Evolutionary conservation across 2,113 vertebrate species (phyloP), one percentile per base, ranked within the genome.

Genomic region (Australoheros scitulus): DNA sequence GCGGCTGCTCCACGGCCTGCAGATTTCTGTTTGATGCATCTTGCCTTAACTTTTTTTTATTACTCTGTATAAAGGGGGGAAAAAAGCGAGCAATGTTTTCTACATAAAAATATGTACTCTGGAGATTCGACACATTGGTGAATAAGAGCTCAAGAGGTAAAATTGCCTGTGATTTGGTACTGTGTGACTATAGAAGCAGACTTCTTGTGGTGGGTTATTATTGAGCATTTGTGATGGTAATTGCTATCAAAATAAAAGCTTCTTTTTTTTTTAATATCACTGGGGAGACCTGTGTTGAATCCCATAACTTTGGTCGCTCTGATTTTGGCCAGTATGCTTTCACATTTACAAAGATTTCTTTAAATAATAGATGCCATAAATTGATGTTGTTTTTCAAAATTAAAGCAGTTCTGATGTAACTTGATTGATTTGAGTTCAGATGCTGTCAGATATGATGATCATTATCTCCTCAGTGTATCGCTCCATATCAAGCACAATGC

Each of bases 21-120:
- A 93, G 96, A 96, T 97, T 97, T 97, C 97, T 97, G 97, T 98
- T 98, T 97, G 97, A 97, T 89, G 97, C 98, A 97, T 98, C 97
- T 98, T 97, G 96, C 97, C 96, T 97, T 97, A 97, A 95, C 94
- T 82, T 98, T 98, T 38, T 97, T 98, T 97, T 97, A 98, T 97
- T 97, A 96, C 96, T 96, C 95, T 97, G 97, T 98, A 97, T 96
- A 97, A 98, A 97, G 95, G 95, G 96, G 96, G 89, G 79, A 64
- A 95, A 95, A 85, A 79, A 96, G n/a, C 7, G 9, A 80, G 52
- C 85, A 86, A 92, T 36, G 76, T 98, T 99, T 97, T 99, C 97
- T 98, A 98, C 96, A 96, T 96, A 80, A 96, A 97, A 96, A 96
- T 94, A 96, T 89, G 89, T 92, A 77, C 72, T 89, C 85, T 80